These are phyloP conservation scores for Abscondita cerata DNA, from an alignment of 2,888 invertebrate species.

Conservation along the genomic window DNA sequence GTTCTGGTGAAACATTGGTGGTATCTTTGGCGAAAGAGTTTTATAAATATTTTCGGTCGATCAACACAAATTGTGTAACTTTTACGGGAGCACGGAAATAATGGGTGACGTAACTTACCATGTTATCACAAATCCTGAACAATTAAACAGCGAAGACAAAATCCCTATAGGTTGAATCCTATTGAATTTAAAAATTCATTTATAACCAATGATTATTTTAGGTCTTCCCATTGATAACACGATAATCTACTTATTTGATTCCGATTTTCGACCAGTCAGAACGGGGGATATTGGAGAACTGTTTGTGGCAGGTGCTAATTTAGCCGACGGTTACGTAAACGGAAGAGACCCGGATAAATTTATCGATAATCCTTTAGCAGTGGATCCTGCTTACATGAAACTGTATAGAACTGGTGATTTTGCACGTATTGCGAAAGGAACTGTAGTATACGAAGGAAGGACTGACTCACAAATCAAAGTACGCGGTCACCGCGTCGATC, in stretches of 20 bases:
- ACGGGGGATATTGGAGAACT: constrained; percentile 81
- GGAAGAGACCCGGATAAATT: constrained; percentile 77
- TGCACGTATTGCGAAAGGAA: constrained; percentile 71
- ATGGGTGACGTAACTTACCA: constrained; percentile 91
- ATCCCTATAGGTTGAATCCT: constrained; percentile 77
- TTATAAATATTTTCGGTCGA: constrained; percentile 73
- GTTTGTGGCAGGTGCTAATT: constrained; percentile 80
- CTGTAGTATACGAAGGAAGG: constrained; percentile 79
- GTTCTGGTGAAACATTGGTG: constrained; percentile 84
- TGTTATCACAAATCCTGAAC: constrained; percentile 66
- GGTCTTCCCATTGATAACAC: constrained; percentile 83
- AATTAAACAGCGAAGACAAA: constrained; percentile 69
- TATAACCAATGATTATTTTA: constrained; percentile 44
- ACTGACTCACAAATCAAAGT: constrained; percentile 85
- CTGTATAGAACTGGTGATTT: constrained; percentile 88
- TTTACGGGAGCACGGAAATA: constrained; percentile 91
- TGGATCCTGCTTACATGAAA: constrained; percentile 70
- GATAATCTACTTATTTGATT: constrained; percentile 79
- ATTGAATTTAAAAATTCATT: not conserved
- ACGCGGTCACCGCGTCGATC: constrained; percentile 84
- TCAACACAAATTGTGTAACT: constrained; percentile 77
- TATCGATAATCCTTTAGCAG: constrained; percentile 75
- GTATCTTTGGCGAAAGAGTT: constrained; percentile 76
- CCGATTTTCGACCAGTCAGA: constrained; percentile 74
- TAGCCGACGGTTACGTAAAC: constrained; percentile 82